These are phyloP conservation scores for Acanthosepion pharaonis DNA, from an alignment of 2,888 invertebrate species.

Conservation along the genomic window DNA sequence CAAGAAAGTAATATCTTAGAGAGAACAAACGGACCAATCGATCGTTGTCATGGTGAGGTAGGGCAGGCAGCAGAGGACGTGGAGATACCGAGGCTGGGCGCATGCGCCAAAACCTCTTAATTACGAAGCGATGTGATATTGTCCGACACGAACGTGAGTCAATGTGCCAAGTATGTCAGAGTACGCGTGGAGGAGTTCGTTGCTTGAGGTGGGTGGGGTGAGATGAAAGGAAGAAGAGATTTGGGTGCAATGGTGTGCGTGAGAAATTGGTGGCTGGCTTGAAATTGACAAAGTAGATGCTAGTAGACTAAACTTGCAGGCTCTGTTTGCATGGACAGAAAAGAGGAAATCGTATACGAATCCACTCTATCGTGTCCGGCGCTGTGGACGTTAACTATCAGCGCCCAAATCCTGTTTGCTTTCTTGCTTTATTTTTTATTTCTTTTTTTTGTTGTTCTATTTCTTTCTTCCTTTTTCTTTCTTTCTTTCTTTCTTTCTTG, in stretches of 20 bases:
- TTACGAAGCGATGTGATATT: slow-evolving; percentile 20
- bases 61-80: not conserved
- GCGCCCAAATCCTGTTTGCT: no score
- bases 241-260: not conserved
- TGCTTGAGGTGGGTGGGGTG: not conserved
- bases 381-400: no score
- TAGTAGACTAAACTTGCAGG: not conserved
- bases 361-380: no score
- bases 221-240: not conserved
- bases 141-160: slow-evolving; percentile 1
- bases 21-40: not conserved
- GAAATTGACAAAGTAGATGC: not conserved
- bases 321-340: not conserved
- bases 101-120: not conserved
- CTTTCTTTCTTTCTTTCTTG: no score
- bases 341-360: not conserved
- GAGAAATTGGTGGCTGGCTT: not conserved
- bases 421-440: no score
- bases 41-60: not conserved
- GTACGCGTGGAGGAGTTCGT: not conserved
- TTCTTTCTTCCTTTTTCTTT: no score
- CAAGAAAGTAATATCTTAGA: not conserved
- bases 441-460: no score
- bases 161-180: slow-evolving; percentile 9
- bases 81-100: not conserved